Conservation (phyloP, 2,888 invertebrate genomes). For the Pristionchus entomophagus region DNA sequence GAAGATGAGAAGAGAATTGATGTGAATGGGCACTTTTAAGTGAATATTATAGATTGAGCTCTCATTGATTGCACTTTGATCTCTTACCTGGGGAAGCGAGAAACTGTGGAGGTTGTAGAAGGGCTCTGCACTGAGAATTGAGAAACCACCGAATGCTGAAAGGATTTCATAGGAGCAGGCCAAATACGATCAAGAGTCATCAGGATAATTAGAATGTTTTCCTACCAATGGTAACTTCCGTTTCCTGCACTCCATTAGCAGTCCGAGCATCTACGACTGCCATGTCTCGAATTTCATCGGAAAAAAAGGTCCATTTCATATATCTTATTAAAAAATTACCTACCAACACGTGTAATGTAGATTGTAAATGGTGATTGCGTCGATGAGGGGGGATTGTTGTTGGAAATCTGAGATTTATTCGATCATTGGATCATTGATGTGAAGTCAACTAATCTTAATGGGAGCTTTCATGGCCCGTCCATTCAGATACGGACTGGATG, state of each 20-base stretch:
- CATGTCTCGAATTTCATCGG: neutral
- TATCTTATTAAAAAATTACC: neutral
- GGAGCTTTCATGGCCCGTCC: neutral
- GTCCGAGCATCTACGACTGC: neutral
- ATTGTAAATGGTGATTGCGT: neutral
- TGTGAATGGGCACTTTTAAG: neutral
- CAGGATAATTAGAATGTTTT: too few relatives aligned
- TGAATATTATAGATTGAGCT: neutral
- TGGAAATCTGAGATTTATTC: neutral
- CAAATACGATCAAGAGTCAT: too few relatives aligned
- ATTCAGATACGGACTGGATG: neutral
- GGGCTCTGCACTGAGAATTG: neutral
- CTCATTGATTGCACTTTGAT: neutral
- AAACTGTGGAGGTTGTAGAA: slow-evolving; percentile 20
- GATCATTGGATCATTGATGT: neutral
- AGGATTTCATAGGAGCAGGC: too few relatives aligned
- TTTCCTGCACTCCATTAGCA: neutral
- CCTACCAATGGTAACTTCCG: neutral
- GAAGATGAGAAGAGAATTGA: slow-evolving; percentile 7
- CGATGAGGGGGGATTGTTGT: neutral
- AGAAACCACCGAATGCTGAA: neutral
- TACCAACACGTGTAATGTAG: neutral
- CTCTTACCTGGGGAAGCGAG: neutral
- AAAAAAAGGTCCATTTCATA: neutral
- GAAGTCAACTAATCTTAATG: neutral